These are phyloP conservation scores for Radopholus similis DNA, from an alignment of 1,140 invertebrate species.

Conservation along the genomic window DNA sequence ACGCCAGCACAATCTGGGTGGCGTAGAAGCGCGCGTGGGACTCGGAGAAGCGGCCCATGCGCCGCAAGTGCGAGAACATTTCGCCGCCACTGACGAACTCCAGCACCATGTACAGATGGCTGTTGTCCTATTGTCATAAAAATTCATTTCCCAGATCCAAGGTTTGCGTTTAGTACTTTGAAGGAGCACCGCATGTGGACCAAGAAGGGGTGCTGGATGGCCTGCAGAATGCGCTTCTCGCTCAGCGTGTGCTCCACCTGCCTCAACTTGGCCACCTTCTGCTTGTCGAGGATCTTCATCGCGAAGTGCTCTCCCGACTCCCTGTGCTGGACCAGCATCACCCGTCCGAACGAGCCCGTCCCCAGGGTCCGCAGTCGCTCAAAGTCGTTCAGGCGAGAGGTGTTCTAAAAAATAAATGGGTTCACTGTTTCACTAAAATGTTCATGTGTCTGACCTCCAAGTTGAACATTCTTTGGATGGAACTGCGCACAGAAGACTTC, in stretches of 20 bases:
- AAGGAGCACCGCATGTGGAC: constrained; percentile 94
- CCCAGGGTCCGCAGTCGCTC: constrained; percentile 97
- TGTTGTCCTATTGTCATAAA: constrained; percentile 68
- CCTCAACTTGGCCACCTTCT: constrained; percentile 94
- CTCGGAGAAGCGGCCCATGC: no score
- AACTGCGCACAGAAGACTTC: constrained; percentile 37
- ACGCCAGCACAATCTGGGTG: no score
- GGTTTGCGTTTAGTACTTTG: constrained; percentile 69
- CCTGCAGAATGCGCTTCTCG: constrained; percentile 93
- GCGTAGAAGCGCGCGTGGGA: no score
- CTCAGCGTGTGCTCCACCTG: constrained; percentile 93
- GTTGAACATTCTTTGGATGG: constrained; percentile 44
- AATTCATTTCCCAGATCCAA: not conserved
- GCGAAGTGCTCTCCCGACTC: constrained; percentile 91
- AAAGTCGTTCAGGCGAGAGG: constrained; percentile 90
- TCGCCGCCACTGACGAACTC: no score
- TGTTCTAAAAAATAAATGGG: constrained; percentile 69
- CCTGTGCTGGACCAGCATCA: constrained; percentile 99
- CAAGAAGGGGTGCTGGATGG: constrained; percentile 92
- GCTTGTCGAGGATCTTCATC: constrained; percentile 99
- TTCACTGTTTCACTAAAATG: not conserved
- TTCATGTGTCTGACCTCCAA: constrained; percentile 30
- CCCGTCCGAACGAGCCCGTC: constrained; percentile 97
- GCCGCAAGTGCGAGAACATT: no score
- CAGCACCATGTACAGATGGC: constrained; percentile 77